Evolutionary conservation across 2,888 invertebrate species (phyloP), one percentile per base, ranked within the genome.

Genomic region (Ochropacha duplaris): DNA sequence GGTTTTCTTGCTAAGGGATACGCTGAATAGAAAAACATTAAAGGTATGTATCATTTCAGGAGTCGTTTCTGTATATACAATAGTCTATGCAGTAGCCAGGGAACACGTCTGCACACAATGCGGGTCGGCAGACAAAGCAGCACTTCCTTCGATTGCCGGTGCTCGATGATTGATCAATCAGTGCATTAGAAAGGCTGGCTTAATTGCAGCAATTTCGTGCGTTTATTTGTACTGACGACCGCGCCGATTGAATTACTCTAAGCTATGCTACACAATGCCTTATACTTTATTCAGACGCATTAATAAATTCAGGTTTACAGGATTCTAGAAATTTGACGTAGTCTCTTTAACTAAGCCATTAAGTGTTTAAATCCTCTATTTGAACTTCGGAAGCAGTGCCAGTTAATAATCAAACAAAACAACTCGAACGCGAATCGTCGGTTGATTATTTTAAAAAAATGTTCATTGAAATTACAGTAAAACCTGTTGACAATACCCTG

Each of bases 101-200:
- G 65, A 76, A 77, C 88, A 90, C 87, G 88, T 88, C 82, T 84
- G 67, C 79, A 74, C 71, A 83, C 83, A 83, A 81, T 81, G 77
- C 80, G 80, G 75, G 75, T 71, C 65, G 73, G 67, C 71, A 79
- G 78, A 85, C 85, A 84, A 84, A 86, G 81, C 85, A 84, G 81
- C 77, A 79, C 83, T 88, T 83, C 84, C 85, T 86, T 83, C 83
- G 81, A 87, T 85, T 83, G 84, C 83, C 79, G 84, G 77, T 72
- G 79, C 77, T 77, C 87, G 84, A 86, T 90, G 91, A 92, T 92
- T 89, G 91, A 90, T 87, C 91, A 91, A 91, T 92, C 88, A 87
- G 80, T 87, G 87, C 81, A 88, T 87, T 91, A 87, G 90, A 89
- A 88, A 87, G 86, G 84, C 79, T 68, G 68, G 72, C 86, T 85